A percentile compares a stretch with the other conserved stretches of the same genome.
These are phyloP conservation scores for Drosophila rubida DNA, from an alignment of 2,888 invertebrate genomes.

Conservation along the genomic window DNA sequence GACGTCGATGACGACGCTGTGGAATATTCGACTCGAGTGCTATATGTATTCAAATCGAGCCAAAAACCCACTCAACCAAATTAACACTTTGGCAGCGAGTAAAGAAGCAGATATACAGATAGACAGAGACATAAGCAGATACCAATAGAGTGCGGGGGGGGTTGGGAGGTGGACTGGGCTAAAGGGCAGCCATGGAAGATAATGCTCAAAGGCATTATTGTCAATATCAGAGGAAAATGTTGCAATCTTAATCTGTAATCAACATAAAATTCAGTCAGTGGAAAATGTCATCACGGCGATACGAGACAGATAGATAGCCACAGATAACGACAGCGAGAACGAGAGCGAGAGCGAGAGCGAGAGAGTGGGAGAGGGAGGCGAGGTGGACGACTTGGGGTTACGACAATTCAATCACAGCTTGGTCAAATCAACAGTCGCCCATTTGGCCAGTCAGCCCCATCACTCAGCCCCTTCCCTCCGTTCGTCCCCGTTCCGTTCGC, in stretches of 20 bases:
- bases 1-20: slow-evolving; percentile 5
- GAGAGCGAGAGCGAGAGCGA: slow-evolving; percentile 37
- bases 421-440: slow-evolving; percentile 72
- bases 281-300: slow-evolving; percentile 75
- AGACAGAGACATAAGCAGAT: slow-evolving; percentile 3
- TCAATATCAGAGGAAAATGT: slow-evolving; percentile 76
- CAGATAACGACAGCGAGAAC: too few relatives aligned
- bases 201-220: slow-evolving; percentile 76
- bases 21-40: slow-evolving; percentile 14
- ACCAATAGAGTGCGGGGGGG: background rate
- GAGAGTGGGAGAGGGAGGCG: slow-evolving; percentile 20
- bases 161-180: slow-evolving; percentile 30
- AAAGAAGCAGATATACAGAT: slow-evolving; percentile 17
- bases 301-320: slow-evolving; percentile 47
- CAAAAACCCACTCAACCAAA: slow-evolving; percentile 80
- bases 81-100: slow-evolving; percentile 69
- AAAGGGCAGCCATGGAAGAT: slow-evolving; percentile 60
- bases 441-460: slow-evolving; percentile 51
- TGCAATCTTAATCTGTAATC: slow-evolving; percentile 82
- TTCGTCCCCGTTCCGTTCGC: background rate
- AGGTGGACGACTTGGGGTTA: slow-evolving; percentile 56
- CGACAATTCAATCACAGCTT: slow-evolving; percentile 76
- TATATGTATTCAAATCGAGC: slow-evolving; percentile 71
- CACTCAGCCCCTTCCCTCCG: slow-evolving; percentile 31
- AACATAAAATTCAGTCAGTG: slow-evolving; percentile 80